Evolutionary conservation across 2,113 vertebrate species (phyloP).

Genomic region (Himantopus leucocephalus): DNA sequence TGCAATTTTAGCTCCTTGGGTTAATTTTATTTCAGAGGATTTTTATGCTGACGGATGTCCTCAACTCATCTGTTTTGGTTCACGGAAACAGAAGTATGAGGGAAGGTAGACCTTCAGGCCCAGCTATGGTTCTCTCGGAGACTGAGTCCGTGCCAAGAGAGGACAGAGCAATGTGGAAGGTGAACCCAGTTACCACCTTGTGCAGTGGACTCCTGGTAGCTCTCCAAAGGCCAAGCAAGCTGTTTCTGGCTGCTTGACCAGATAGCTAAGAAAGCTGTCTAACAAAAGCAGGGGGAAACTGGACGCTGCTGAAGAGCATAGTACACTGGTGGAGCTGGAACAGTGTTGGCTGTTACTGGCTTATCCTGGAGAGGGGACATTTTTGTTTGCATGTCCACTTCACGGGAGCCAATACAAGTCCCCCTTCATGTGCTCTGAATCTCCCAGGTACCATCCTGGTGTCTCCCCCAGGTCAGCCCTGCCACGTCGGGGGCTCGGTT

Average conservation of each 20-base stretch:
- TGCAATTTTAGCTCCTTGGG: background rate
- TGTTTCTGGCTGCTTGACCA: background rate
- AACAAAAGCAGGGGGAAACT: background rate
- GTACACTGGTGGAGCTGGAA: background rate
- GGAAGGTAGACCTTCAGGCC: background rate
- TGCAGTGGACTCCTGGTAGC: background rate
- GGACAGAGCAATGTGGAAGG: background rate
- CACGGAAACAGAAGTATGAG: background rate
- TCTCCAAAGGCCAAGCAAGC: background rate
- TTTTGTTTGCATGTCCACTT: background rate
- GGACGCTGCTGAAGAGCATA: background rate
- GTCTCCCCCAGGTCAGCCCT: background rate
- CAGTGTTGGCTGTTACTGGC: background rate
- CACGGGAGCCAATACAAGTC: background rate
- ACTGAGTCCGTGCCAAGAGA: background rate
- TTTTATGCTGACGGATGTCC: background rate
- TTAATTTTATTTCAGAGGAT: slow-evolving; percentile 24
- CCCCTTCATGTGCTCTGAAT: background rate
- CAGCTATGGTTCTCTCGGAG: background rate
- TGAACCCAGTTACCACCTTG: background rate
- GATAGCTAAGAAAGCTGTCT: background rate
- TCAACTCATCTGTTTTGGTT: background rate
- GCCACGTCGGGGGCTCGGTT: background rate
- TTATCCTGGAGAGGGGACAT: background rate
- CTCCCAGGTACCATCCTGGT: background rate